phyloP scores from a whole-genome alignment of 2,113 vertebrate species.

The Ondatra zibethicus region DNA sequence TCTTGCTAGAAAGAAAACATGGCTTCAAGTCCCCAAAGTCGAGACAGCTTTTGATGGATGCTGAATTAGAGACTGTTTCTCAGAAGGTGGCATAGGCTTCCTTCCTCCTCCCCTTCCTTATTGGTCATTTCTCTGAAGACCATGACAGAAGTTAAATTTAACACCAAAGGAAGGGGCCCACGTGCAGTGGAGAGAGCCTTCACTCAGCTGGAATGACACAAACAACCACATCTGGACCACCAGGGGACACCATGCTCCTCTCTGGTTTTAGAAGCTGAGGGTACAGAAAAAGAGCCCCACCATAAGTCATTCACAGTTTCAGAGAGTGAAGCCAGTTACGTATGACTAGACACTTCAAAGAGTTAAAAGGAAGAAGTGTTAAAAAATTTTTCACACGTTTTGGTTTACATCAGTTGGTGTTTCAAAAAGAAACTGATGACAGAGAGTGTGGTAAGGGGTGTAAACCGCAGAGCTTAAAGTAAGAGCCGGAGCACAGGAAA shows the following conservation, averaged over 20 bases:
- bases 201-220: background rate
- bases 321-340: slow-evolving; percentile 48
- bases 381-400: slow-evolving; percentile 78
- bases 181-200: background rate
- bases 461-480: slow-evolving; percentile 58
- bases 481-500: background rate
- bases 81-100: background rate
- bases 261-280: background rate
- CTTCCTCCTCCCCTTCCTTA: background rate
- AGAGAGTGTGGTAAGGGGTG: slow-evolving; percentile 46
- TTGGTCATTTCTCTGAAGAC: slow-evolving; percentile 15
- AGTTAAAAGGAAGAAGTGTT: slow-evolving; percentile 72
- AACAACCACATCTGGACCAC: background rate
- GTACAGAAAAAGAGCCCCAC: slow-evolving; percentile 2
- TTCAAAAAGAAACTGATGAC: slow-evolving; percentile 79
- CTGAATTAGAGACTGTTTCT: background rate
- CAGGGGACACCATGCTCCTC: background rate
- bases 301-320: slow-evolving; percentile 56
- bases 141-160: background rate
- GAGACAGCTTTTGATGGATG: background rate
- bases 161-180: background rate
- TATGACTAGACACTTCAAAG: background rate
- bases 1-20: background rate
- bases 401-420: slow-evolving; percentile 62
- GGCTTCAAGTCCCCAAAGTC: background rate